Evolutionary conservation across 2,113 vertebrate species (phyloP).

Genomic region (Otis tarda): DNA sequence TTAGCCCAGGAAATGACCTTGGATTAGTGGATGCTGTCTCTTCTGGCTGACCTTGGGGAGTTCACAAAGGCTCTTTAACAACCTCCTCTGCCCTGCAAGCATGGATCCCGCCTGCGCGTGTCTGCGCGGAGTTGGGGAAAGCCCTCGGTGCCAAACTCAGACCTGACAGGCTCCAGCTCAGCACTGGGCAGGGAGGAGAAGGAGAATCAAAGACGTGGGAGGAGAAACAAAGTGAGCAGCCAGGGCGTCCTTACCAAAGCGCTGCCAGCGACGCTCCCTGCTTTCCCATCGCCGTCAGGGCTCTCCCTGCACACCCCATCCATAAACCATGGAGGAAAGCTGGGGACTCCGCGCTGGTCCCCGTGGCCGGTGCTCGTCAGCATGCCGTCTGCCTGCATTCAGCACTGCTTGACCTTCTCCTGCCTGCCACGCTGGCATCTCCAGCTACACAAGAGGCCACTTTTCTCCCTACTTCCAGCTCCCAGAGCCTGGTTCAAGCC

Average conservation of each 20-base stretch:
- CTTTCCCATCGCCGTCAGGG: background rate
- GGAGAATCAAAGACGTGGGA: conserved; percentile 27
- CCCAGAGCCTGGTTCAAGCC: background rate
- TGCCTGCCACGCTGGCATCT: background rate
- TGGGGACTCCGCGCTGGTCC: background rate
- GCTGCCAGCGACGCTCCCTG: background rate
- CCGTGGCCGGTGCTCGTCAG: rapidly evolving
- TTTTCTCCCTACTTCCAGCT: background rate
- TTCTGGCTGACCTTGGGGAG: conserved; percentile 85
- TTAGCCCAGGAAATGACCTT: conserved; percentile 88
- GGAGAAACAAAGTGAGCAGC: background rate
- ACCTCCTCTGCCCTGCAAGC: conserved; percentile 37
- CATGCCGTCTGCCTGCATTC: background rate
- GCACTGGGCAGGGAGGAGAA: conserved; percentile 30
- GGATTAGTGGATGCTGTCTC: conserved; percentile 77
- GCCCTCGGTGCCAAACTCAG: background rate
- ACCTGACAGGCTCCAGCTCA: conserved; percentile 14
- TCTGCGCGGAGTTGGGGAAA: conserved; percentile 17
- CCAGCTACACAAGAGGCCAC: background rate
- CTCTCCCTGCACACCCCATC: background rate
- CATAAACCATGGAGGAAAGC: rapidly evolving
- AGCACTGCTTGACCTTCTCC: background rate
- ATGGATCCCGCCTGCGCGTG: background rate
- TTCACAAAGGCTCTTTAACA: conserved; percentile 71
- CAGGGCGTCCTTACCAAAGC: background rate